Conservation (phyloP, 1,140 invertebrate species). For the Philotrypesis tridentata region DNA sequence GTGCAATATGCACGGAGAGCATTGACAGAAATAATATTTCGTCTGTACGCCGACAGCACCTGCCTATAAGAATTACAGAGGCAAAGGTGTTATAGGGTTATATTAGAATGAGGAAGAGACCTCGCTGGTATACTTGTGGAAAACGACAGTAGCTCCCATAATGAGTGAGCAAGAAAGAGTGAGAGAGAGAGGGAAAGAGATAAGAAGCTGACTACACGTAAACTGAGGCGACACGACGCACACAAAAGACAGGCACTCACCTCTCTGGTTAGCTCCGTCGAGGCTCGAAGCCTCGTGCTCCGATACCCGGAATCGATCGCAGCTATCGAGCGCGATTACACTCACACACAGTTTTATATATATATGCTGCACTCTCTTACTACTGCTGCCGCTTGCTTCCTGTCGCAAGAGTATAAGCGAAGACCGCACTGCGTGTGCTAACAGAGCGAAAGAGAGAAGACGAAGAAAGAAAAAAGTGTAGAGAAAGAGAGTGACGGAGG, state of each 20-base stretch:
- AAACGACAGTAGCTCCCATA: neutral
- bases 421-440: constrained; percentile 5
- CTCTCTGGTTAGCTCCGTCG: neutral
- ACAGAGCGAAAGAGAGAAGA: neutral
- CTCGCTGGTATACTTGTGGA: neutral
- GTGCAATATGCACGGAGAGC: too few relatives aligned
- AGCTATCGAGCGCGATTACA: neutral
- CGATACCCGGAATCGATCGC: neutral
- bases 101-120: neutral
- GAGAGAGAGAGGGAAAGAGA: neutral
- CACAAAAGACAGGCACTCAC: neutral
- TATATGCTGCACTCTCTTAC: neutral
- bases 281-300: neutral
- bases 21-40: neutral
- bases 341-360: neutral
- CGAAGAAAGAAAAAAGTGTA: neutral
- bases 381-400: neutral
- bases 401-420: neutral
- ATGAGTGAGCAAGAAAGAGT: too few relatives aligned
- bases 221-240: neutral
- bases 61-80: neutral
- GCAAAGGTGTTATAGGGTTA: too few relatives aligned
- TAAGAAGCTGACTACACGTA: neutral
- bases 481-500: neutral
- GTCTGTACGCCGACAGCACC: neutral